These are phyloP conservation scores for Entomobrya multifasciata DNA, from an alignment of 2,888 invertebrate species.

Conservation along the genomic window DNA sequence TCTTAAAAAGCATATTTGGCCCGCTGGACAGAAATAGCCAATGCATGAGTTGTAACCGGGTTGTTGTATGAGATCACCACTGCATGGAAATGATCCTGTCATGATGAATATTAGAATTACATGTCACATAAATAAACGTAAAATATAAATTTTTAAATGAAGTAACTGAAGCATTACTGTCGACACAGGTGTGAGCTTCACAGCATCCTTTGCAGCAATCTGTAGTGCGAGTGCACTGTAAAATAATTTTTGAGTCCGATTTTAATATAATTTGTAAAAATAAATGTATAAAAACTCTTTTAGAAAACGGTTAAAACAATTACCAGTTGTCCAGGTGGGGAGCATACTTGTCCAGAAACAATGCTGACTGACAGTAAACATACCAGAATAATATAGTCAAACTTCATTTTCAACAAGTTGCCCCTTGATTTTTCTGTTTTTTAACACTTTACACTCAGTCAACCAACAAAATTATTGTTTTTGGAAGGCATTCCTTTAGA, in stretches of 20 bases:
- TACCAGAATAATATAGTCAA: constrained; percentile 13
- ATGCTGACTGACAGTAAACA: constrained; percentile 27
- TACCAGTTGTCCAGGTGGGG: constrained; percentile 73
- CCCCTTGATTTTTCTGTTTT: background rate
- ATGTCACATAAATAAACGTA: background rate
- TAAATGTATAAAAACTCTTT: no score
- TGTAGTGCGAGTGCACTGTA: constrained; percentile 72
- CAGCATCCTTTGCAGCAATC: constrained; percentile 78
- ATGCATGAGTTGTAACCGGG: constrained; percentile 67
- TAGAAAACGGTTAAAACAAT: background rate
- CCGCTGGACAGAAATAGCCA: constrained; percentile 64
- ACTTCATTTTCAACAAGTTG: constrained; percentile 31
- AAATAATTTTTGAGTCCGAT: no score
- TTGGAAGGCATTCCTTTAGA: background rate
- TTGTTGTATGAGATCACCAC: constrained; percentile 66
- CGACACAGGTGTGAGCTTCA: constrained; percentile 75
- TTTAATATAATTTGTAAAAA: no score
- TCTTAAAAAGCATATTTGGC: constrained; percentile 69
- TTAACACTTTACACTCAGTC: background rate
- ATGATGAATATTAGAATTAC: background rate
- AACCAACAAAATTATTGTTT: background rate
- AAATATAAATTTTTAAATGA: background rate
- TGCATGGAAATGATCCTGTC: constrained; percentile 71
- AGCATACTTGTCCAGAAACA: constrained; percentile 70
- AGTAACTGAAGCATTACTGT: constrained; percentile 58